Conservation (phyloP, 2,797 vertebrate species). For the Alosa sapidissima region DNA sequence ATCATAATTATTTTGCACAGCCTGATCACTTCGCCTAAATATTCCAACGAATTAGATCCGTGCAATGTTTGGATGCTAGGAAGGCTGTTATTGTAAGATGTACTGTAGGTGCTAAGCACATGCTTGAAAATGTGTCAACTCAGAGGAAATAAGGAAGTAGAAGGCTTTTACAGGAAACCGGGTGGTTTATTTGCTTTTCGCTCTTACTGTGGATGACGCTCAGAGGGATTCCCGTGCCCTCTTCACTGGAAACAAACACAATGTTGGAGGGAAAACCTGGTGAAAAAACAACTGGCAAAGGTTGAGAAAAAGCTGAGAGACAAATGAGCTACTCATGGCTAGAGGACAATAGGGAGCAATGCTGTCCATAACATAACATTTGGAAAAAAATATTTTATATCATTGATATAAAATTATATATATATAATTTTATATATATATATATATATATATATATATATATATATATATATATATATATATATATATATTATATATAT, state of each 20-base stretch:
- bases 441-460: no score
- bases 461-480: no score
- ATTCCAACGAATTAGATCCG: background rate
- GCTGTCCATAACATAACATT: no score
- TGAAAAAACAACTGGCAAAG: background rate
- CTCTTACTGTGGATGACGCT: background rate
- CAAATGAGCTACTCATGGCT: no score
- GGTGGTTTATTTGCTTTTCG: background rate
- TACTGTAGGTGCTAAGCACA: background rate
- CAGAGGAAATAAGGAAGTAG: conserved; percentile 19
- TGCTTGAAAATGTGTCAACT: conserved; percentile 3
- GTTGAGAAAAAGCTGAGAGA: background rate
- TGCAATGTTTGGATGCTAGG: background rate
- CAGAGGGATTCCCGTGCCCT: background rate
- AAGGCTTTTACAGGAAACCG: conserved; percentile 12
- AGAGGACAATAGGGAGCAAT: no score
- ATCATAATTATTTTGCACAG: background rate
- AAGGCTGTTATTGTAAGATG: background rate
- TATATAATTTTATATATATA: no score
- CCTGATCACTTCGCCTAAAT: background rate
- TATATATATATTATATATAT: no score
- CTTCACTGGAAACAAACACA: background rate
- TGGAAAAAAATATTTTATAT: no score
- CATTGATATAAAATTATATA: no score
- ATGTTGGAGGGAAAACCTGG: background rate